Conservation (phyloP, 2,888 invertebrate species). For the Xestia ashworthii region DNA sequence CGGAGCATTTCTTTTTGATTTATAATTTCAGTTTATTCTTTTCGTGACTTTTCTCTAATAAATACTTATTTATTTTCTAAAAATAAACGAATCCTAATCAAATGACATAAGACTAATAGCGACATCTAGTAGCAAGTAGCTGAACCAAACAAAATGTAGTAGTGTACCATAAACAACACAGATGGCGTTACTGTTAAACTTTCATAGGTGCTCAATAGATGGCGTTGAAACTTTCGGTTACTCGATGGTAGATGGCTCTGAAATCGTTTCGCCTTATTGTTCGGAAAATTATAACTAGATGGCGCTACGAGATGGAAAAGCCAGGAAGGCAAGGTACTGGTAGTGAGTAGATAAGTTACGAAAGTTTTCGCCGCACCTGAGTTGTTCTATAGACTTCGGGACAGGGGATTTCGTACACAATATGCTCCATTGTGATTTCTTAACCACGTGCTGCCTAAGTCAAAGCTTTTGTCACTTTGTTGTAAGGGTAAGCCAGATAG, state of each 20-base stretch:
- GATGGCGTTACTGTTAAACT: constrained; percentile 31
- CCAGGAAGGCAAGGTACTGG: constrained; percentile 5
- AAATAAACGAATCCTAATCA: not conserved
- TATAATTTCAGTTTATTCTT: constrained; percentile 12
- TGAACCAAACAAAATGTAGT: not conserved
- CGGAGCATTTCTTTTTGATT: constrained; percentile 73
- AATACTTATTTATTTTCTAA: not conserved
- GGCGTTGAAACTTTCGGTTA: constrained; percentile 34
- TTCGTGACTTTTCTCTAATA: not conserved
- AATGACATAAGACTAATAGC: not conserved
- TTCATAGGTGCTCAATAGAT: constrained; percentile 26
- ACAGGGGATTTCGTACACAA: constrained; percentile 14
- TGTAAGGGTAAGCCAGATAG: not conserved
- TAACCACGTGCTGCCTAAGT: not conserved
- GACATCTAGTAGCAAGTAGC: constrained; percentile 42
- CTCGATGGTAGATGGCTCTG: constrained; percentile 41
- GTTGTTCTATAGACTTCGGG: constrained; percentile 20
- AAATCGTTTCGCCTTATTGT: accelerated
- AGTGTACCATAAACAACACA: not conserved
- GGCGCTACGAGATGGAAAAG: constrained; percentile 35
- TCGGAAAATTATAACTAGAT: constrained; percentile 36
- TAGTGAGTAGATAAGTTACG: constrained; percentile 52
- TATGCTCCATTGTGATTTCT: constrained; percentile 19
- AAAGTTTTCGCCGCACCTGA: constrained; percentile 59
- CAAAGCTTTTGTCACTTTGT: constrained; percentile 3